Evolutionary conservation across 92 coral and sea anemone genomes (phyloP).

Genomic region (Galaxea fascicularis): DNA sequence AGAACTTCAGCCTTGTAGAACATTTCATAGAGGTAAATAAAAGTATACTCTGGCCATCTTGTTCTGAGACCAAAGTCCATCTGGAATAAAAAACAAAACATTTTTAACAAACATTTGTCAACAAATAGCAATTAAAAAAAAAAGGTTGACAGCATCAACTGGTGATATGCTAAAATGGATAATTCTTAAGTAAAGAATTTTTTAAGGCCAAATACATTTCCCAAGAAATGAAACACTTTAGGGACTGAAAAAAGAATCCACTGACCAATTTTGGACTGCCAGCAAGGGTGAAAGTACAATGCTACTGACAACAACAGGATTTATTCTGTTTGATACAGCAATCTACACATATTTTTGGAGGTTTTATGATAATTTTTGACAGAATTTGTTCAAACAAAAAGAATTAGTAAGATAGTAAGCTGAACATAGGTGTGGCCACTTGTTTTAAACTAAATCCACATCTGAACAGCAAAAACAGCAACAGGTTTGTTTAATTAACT

Average conservation of each 20-base stretch:
- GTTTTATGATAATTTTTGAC: not conserved
- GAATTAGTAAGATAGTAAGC: not conserved
- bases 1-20: constrained; percentile 97
- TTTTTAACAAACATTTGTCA: not conserved
- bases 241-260: not conserved
- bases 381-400: constrained; percentile 8
- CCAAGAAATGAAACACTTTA: not conserved
- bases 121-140: constrained; percentile 7
- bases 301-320: not conserved
- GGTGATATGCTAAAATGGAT: not conserved
- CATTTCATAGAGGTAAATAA: constrained; percentile 96
- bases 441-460: not conserved
- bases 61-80: constrained; percentile 91
- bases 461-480: not conserved
- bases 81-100: constrained; percentile 60
- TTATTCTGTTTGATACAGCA: not conserved
- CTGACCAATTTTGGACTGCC: not conserved
- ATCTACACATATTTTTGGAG: not conserved
- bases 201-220: not conserved
- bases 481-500: not conserved
- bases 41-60: constrained; percentile 95
- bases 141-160: constrained; percentile 2
- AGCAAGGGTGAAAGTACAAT: not conserved
- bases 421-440: not conserved
- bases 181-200: not conserved